Evolutionary conservation across 2,113 vertebrate species (phyloP).

Genomic region (Apteryx mantelli): DNA sequence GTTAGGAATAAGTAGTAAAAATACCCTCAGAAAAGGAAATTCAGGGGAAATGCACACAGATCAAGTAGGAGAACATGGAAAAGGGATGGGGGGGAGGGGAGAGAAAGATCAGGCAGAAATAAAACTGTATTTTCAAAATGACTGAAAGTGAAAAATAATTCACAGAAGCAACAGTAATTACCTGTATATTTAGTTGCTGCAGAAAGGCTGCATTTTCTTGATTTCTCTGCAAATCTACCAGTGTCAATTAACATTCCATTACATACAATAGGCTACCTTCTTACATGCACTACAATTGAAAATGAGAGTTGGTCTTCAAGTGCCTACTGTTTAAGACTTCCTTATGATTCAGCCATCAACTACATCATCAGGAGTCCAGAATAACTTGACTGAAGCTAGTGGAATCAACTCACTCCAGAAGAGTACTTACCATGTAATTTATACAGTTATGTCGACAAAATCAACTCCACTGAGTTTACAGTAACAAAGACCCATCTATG

Average conservation of each 20-base stretch:
- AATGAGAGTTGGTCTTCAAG: neutral
- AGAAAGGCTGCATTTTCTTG: neutral
- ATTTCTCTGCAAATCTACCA: neutral
- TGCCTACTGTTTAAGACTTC: neutral
- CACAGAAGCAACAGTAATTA: neutral
- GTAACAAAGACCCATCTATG: neutral
- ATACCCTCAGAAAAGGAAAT: neutral
- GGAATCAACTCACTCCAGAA: neutral
- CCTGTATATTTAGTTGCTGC: neutral
- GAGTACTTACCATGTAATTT: neutral
- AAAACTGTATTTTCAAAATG: neutral
- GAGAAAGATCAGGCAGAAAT: neutral
- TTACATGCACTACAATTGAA: neutral
- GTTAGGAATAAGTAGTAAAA: neutral
- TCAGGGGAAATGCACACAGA: neutral
- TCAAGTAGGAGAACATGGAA: neutral
- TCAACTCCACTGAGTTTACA: neutral
- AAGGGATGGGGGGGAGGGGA: fast-evolving
- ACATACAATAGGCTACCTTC: neutral
- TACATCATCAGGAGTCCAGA: neutral
- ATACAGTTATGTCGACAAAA: neutral
- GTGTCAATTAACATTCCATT: neutral
- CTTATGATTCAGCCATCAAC: neutral
- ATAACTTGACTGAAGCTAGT: neutral
- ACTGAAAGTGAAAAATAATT: neutral